phyloP scores from a whole-genome alignment of 2,888 invertebrate genomes.

The Caradrina kadenii region DNA sequence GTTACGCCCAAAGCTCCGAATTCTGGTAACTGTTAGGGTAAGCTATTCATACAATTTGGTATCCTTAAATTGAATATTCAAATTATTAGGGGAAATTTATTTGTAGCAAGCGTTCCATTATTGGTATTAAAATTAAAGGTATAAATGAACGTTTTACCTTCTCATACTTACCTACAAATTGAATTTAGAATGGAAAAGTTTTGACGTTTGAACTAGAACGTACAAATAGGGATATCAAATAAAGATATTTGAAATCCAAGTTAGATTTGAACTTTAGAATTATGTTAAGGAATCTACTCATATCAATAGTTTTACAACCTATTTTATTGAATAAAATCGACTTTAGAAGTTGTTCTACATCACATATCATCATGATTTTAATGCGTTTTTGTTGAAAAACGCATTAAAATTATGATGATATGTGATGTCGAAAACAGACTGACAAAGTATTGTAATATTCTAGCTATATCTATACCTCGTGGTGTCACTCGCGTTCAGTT shows the following conservation, averaged over 20 bases:
- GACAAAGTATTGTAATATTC: too few relatives aligned
- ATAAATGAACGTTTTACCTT: slow-evolving; percentile 2
- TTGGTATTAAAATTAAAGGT: slow-evolving; percentile 16
- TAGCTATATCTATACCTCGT: too few relatives aligned
- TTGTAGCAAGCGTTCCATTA: slow-evolving; percentile 5
- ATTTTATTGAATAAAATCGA: neutral
- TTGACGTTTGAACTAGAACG: neutral
- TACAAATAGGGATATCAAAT: neutral
- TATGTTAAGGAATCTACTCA: neutral
- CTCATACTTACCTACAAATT: neutral
- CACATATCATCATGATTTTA: too few relatives aligned
- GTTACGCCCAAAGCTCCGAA: slow-evolving; percentile 1
- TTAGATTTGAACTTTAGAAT: neutral
- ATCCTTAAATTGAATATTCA: slow-evolving; percentile 25
- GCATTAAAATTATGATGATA: too few relatives aligned
- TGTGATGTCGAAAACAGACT: too few relatives aligned
- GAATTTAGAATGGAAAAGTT: neutral
- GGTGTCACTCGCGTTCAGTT: too few relatives aligned
- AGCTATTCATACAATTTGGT: slow-evolving; percentile 25
- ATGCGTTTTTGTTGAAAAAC: too few relatives aligned
- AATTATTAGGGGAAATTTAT: slow-evolving; percentile 12
- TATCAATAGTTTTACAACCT: neutral
- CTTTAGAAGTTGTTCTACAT: too few relatives aligned
- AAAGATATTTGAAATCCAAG: neutral
- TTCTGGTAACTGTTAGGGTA: slow-evolving; percentile 13